phyloP scores from a whole-genome alignment of 2,113 vertebrate species.

The Camelus bactrianus region DNA sequence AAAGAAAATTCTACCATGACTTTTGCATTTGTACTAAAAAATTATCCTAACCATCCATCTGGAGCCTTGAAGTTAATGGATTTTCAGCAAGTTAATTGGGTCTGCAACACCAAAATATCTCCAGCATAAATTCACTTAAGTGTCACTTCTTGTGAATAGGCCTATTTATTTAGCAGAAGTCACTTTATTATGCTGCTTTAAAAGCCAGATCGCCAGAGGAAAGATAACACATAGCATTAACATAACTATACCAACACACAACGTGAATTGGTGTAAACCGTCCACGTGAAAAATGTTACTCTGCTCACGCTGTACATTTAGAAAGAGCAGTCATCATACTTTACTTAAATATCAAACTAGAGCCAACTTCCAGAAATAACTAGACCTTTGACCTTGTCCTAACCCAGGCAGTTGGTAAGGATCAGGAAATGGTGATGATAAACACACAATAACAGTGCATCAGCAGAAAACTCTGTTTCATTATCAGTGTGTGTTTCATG shows the following conservation, averaged over 20 bases:
- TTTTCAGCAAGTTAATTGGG: conserved; percentile 75
- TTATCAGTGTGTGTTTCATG: conserved; percentile 21
- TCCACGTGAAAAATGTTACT: conserved; percentile 61
- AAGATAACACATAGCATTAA: conserved; percentile 70
- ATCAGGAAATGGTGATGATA: not conserved
- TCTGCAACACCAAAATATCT: conserved; percentile 59
- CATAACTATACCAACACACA: conserved; percentile 52
- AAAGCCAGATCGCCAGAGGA: conserved; percentile 58
- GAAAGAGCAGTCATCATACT: conserved; percentile 44
- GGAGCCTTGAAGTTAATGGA: conserved; percentile 75
- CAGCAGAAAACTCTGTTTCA: not conserved
- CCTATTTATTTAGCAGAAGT: conserved; percentile 71
- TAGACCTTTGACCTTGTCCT: conserved; percentile 43
- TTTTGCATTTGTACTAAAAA: conserved; percentile 73
- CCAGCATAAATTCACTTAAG: conserved; percentile 56
- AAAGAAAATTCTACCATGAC: conserved; percentile 73
- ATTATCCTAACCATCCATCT: conserved; percentile 74
- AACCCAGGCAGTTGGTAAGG: not conserved
- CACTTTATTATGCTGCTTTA: conserved; percentile 68
- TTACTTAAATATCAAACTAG: conserved; percentile 8
- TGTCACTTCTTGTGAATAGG: conserved; percentile 43
- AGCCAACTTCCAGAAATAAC: conserved; percentile 13
- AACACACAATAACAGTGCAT: not conserved
- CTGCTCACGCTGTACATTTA: conserved; percentile 59
- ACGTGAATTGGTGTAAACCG: conserved; percentile 53